These are phyloP conservation scores for Eupithecia tripunctaria DNA, from an alignment of 2,888 invertebrate genomes.

Conservation along the genomic window DNA sequence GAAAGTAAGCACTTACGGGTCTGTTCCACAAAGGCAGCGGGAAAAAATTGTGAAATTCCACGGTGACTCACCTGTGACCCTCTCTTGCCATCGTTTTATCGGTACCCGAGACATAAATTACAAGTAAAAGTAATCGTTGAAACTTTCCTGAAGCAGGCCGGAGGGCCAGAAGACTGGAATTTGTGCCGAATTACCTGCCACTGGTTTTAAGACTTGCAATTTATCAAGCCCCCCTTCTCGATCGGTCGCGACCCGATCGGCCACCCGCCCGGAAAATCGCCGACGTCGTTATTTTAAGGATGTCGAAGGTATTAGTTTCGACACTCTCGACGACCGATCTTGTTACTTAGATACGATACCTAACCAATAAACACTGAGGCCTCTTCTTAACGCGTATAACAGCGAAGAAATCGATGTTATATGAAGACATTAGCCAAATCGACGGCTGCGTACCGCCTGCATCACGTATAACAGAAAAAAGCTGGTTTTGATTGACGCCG, in stretches of 20 bases:
- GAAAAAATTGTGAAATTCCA: constrained; percentile 60
- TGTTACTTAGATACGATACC: constrained; percentile 42
- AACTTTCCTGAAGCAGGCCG: constrained; percentile 74
- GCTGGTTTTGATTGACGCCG: constrained; percentile 81
- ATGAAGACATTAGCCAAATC: constrained; percentile 61
- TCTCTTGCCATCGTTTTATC: constrained; percentile 71
- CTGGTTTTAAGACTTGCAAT: constrained; percentile 86
- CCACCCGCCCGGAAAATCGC: constrained; percentile 69
- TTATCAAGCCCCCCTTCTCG: constrained; percentile 81
- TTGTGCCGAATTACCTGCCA: constrained; percentile 86
- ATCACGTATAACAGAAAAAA: constrained; percentile 74
- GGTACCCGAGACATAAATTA: constrained; percentile 78
- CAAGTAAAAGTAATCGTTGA: constrained; percentile 81
- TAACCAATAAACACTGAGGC: constrained; percentile 42
- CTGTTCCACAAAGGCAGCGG: constrained; percentile 51
- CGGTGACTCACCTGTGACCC: constrained; percentile 74
- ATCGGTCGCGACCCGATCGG: constrained; percentile 63
- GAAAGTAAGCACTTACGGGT: constrained; percentile 53
- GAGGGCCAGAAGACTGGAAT: constrained; percentile 72
- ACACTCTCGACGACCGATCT: constrained; percentile 48
- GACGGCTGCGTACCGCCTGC: constrained; percentile 53
- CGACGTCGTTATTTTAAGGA: constrained; percentile 64
- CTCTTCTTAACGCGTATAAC: constrained; percentile 47
- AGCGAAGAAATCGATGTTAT: constrained; percentile 38
- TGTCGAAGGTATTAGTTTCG: constrained; percentile 58